phyloP scores from a whole-genome alignment of 2,888 invertebrate genomes.

The Eristalinus sepulchralis region DNA sequence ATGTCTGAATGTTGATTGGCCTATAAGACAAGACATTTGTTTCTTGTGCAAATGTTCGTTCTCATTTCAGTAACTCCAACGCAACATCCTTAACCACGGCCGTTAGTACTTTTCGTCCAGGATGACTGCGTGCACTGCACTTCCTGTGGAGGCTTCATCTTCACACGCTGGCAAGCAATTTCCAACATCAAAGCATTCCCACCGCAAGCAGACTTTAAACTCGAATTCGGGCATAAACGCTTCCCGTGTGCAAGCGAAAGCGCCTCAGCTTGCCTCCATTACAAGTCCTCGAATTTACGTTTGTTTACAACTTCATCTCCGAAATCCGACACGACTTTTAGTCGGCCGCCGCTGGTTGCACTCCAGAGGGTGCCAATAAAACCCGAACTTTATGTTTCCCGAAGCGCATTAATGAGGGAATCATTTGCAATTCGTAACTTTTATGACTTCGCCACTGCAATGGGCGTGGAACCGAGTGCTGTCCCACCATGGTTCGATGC shows the following conservation, averaged over 20 bases:
- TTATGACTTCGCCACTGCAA: constrained; percentile 56
- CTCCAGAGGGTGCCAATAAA: constrained; percentile 29
- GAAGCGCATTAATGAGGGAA: constrained; percentile 14
- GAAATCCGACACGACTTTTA: constrained; percentile 29
- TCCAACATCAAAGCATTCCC: not conserved
- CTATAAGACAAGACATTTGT: too few species aligned
- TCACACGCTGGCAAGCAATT: not conserved
- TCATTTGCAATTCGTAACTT: constrained; percentile 51
- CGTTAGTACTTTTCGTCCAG: not conserved
- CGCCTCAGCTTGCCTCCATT: not conserved
- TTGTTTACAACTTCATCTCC: constrained; percentile 33
- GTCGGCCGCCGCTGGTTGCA: not conserved
- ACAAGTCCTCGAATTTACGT: constrained; percentile 10
- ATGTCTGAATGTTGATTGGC: too few species aligned
- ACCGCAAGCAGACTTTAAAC: not conserved
- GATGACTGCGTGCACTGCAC: not conserved
- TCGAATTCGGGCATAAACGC: not conserved
- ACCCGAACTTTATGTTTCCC: constrained; percentile 31
- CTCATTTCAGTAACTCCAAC: not conserved
- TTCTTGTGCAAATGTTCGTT: too few species aligned
- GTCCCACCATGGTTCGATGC: constrained; percentile 35
- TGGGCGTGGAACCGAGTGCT: not conserved
- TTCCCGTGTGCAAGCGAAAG: not conserved
- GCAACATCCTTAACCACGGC: not conserved
- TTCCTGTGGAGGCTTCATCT: not conserved